Evolutionary conservation across 2,113 vertebrate species (phyloP).

Genomic region (Octodon degus): DNA sequence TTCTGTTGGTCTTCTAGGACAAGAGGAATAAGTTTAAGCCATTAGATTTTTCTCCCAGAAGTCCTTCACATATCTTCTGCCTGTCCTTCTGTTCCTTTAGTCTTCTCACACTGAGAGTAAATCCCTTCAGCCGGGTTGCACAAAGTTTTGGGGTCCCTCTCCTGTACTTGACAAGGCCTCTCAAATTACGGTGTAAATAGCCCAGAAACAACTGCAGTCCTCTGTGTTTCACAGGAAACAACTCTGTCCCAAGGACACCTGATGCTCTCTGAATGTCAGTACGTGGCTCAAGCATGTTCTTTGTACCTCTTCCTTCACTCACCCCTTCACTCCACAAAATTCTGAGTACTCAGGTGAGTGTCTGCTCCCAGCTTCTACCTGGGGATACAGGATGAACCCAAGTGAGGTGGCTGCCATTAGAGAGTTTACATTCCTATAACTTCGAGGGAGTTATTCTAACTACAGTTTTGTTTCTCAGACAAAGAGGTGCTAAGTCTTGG

Average conservation of each 20-base stretch:
- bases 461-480: constrained; percentile 33
- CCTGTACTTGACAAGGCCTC: neutral
- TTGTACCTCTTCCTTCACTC: neutral
- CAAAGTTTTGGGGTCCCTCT: neutral
- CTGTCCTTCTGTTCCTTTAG: neutral
- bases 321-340: neutral
- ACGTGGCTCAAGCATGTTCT: neutral
- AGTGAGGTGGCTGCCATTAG: neutral
- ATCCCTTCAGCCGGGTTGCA: neutral
- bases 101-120: neutral
- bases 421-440: neutral
- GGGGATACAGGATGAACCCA: neutral
- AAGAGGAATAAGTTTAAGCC: neutral
- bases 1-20: neutral
- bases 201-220: neutral
- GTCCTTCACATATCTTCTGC: neutral
- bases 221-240: neutral
- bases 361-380: neutral
- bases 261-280: neutral
- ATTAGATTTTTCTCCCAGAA: neutral
- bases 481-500: neutral
- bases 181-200: neutral
- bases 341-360: neutral
- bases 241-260: neutral
- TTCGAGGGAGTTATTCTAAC: neutral